Conservation (phyloP, 2,888 invertebrate genomes). For the Trichacis sp. region DNA sequence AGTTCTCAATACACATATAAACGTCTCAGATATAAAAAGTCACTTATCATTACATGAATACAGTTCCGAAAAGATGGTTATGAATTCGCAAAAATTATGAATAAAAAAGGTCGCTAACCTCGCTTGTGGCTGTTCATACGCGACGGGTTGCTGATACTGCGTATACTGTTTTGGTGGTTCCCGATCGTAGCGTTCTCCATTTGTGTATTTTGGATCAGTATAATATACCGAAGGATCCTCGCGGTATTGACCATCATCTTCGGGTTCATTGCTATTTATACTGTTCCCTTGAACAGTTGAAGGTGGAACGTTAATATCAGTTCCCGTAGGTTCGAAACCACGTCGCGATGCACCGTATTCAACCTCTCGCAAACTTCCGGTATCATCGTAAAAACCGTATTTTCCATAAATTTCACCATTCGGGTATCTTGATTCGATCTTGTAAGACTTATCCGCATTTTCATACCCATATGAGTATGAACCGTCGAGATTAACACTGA, state of each 20-base stretch:
- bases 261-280: constrained; percentile 71
- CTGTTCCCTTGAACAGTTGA: constrained; percentile 74
- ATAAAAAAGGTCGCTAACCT: too few species aligned
- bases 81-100: too few species aligned
- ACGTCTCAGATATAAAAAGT: too few species aligned
- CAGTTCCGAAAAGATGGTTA: too few species aligned
- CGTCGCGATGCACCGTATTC: constrained; percentile 87
- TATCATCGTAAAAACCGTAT: constrained; percentile 89
- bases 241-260: constrained; percentile 88
- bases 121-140: constrained; percentile 33
- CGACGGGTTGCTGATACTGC: constrained; percentile 18
- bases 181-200: constrained; percentile 64
- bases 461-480: constrained; percentile 92
- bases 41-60: too few species aligned
- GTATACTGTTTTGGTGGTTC: constrained; percentile 58
- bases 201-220: constrained; percentile 76
- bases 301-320: constrained; percentile 85
- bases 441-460: constrained; percentile 87
- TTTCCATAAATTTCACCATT: constrained; percentile 89
- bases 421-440: constrained; percentile 88
- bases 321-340: constrained; percentile 85
- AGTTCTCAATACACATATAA: too few species aligned
- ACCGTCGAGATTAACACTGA: too few species aligned
- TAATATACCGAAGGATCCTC: constrained; percentile 87
- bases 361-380: constrained; percentile 81